Evolutionary conservation across 1,140 invertebrate genomes (phyloP), one percentile per base, ranked within the genome.

Genomic region (Eriosoma lanigerum): DNA sequence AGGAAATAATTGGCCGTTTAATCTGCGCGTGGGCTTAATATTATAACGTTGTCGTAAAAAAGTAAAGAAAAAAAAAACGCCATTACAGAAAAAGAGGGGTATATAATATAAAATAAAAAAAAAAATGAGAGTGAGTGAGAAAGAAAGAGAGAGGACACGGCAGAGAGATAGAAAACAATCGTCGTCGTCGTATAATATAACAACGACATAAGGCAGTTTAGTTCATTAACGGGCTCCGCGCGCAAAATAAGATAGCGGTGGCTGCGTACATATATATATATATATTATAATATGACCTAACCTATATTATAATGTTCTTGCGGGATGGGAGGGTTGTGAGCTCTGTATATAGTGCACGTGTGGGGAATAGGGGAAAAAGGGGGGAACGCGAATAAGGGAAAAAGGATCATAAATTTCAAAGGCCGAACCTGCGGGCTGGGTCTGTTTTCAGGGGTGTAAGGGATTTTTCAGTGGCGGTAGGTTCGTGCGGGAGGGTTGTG

Each of bases 1-100:
- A 60, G 75, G 75, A 78, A 78, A 78, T 78, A 78, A 78, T 78
- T 78, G 75, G 75, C 56, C 75, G 75, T 78, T 78, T 78, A 78
- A 78, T 78, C 73, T 62, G 75, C 46, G 56, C 32, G 75, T 1
- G 38, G 58, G 54, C 75, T 78, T 62, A 29, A 60, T 60, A 60
- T 60, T 26, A 75, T 62, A 78, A 26, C 56, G 50, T 32, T 4
- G 38, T 48, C 38, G 54, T 78, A 62, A 48, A 48, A 62, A 21
- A 72, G n/a, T n/a, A n/a, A n/a, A n/a, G n/a, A n/a, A n/a, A 4
- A 26, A 13, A 29, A 26, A 58, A 26, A 26, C 21, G 54, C 32
- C 32, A 38, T 38, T 24, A 12, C 54, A 19, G 17, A 21, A 5
- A 6, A 19, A 70, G 46, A 50, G 44, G 70, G 3, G 19, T 10